Percentiles rank a stretch among this genome's conserved stretches.
These are phyloP conservation scores for Apocrypta bakeri DNA, from an alignment of 1,140 invertebrate genomes.

Conservation along the genomic window DNA sequence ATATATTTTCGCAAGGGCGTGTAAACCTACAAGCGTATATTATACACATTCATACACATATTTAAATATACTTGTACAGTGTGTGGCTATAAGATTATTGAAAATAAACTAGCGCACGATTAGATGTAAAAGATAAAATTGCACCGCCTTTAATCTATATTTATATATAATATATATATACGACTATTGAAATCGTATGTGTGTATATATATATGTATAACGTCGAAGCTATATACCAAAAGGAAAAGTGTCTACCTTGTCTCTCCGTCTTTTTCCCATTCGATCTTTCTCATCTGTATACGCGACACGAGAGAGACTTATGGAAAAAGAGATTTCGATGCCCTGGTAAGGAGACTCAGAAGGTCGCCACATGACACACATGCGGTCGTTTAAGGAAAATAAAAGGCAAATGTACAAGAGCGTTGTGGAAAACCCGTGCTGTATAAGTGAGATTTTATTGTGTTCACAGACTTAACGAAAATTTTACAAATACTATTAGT, in stretches of 20 bases:
- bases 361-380: conserved; percentile 7
- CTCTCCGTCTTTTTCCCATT: background rate
- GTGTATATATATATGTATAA: too few species aligned
- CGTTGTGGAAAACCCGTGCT: background rate
- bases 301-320: background rate
- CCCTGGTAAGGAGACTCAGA: background rate
- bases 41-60: background rate
- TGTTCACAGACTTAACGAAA: conserved; percentile 42
- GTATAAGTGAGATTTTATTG: conserved; percentile 50
- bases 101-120: conserved; percentile 34
- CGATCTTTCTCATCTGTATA: too few species aligned
- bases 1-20: too few species aligned
- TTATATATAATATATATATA: conserved; percentile 19
- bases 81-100: conserved; percentile 10
- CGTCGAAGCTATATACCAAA: conserved; percentile 51
- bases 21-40: too few species aligned
- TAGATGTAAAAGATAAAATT: background rate
- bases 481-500: background rate
- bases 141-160: conserved; percentile 37
- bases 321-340: conserved; percentile 41
- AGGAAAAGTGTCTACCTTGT: conserved; percentile 11
- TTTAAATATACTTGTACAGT: background rate
- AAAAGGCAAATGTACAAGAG: background rate
- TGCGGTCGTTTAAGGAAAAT: conserved; percentile 6
- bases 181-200: conserved; percentile 8